These are phyloP conservation scores for Ancistrus triradiatus DNA, from an alignment of 2,113 vertebrate genomes.

Conservation along the genomic window DNA sequence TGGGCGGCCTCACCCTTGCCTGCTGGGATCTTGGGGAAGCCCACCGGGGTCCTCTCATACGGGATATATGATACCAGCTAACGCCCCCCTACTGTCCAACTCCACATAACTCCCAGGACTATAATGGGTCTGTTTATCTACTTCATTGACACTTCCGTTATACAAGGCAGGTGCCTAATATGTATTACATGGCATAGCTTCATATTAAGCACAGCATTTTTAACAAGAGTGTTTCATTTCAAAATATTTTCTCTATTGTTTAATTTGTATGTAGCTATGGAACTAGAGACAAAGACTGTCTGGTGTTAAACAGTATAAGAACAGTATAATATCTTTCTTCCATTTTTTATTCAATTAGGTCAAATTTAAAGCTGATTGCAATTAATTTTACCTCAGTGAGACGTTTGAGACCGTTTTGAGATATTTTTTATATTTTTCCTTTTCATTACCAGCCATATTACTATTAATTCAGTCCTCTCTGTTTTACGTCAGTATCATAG, in stretches of 20 bases:
- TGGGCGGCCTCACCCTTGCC: constrained; percentile 54
- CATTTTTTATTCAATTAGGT: no score
- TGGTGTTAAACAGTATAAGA: no score
- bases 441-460: no score
- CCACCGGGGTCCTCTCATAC: constrained; percentile 48
- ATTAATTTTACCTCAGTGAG: no score
- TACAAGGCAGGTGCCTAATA: neutral
- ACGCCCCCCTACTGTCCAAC: constrained; percentile 27
- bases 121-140: constrained; percentile 14
- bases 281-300: neutral
- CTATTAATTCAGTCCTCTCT: no score
- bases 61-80: constrained; percentile 41
- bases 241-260: neutral
- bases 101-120: constrained; percentile 6
- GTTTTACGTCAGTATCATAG: no score
- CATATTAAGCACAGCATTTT: neutral
- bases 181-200: no score
- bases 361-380: no score
- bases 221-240: neutral
- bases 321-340: no score
- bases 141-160: constrained; percentile 9
- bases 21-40: constrained; percentile 51
- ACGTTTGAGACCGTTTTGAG: no score
- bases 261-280: neutral
- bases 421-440: no score